Percentiles rank a stretch among this genome's conserved stretches.
Conservation (phyloP, 2,888 invertebrate species). For the Brassicogethes aeneus region DNA sequence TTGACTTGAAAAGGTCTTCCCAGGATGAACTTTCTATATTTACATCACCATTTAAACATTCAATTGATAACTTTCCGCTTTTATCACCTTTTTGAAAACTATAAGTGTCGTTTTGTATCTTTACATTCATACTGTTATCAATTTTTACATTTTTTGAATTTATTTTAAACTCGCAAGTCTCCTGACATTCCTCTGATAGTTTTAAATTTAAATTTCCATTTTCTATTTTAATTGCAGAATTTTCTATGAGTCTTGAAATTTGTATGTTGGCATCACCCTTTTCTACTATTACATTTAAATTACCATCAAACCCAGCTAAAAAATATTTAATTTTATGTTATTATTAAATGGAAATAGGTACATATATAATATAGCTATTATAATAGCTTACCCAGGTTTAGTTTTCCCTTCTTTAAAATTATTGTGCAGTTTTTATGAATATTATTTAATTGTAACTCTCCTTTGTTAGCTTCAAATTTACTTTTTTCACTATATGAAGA, state of each 20-base stretch:
- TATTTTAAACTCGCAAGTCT: slow-evolving; percentile 24
- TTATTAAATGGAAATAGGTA: not conserved
- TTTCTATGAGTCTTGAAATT: slow-evolving; percentile 29
- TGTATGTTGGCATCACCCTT: slow-evolving; percentile 33
- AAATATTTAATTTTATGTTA: slow-evolving; percentile 8
- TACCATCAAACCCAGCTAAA: slow-evolving; percentile 38
- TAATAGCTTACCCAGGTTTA: slow-evolving; percentile 25
- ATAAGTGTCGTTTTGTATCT: not conserved
- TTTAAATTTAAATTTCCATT: slow-evolving; percentile 29
- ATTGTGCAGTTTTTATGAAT: slow-evolving; percentile 30
- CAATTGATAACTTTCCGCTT: slow-evolving; percentile 8
- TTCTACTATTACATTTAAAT: slow-evolving; percentile 26
- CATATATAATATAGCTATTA: not conserved
- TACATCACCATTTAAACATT: slow-evolving; percentile 23
- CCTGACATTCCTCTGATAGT: slow-evolving; percentile 28
- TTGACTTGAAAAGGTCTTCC: slow-evolving; percentile 27
- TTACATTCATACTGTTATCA: not conserved
- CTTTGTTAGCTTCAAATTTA: slow-evolving; percentile 25
- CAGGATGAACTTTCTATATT: slow-evolving; percentile 24
- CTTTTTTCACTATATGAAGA: slow-evolving; percentile 31
- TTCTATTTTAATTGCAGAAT: slow-evolving; percentile 29
- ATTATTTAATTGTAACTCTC: slow-evolving; percentile 28
- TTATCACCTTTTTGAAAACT: not conserved
- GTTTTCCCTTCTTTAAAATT: slow-evolving; percentile 24
- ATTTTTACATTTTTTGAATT: slow-evolving; percentile 12